Conservation (phyloP, 2,888 invertebrate species). For the Acrobasis suavella region DNA sequence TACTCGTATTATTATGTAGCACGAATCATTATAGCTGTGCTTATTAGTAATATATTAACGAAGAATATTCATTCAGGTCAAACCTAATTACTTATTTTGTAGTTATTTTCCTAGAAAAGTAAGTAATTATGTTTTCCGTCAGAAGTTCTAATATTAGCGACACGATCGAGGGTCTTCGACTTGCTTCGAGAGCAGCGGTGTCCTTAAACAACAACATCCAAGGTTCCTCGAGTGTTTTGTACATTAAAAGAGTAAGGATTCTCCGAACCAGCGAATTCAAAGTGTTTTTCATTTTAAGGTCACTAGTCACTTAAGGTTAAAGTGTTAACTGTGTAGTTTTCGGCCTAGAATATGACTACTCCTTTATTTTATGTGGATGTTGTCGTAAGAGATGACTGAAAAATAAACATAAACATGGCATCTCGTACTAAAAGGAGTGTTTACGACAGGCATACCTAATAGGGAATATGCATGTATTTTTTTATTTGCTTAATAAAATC, state of each 20-base stretch:
- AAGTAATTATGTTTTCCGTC: neutral
- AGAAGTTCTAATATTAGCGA: neutral
- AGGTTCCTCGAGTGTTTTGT: slow-evolving; percentile 15
- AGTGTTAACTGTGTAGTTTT: no score
- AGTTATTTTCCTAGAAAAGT: neutral
- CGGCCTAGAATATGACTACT: no score
- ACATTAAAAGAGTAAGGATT: neutral
- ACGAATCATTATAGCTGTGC: neutral
- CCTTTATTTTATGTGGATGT: no score
- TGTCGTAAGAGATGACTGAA: no score
- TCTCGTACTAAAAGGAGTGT: no score
- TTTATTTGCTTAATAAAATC: no score
- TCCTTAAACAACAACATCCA: slow-evolving; percentile 9
- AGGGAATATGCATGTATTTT: no score
- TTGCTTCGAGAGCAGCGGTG: neutral
- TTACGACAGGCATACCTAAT: no score
- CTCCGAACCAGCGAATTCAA: neutral
- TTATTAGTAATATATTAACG: neutral
- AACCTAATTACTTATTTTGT: neutral
- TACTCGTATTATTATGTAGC: no score
- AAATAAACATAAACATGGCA: no score
- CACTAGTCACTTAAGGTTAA: neutral
- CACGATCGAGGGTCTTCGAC: slow-evolving; percentile 4
- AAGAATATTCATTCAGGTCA: no score
- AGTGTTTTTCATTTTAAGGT: neutral